Percentiles rank a stretch among this genome's conserved stretches.
Evolutionary conservation across 2,888 invertebrate species (phyloP).

Genomic region (Dolichomitus sp.): DNA sequence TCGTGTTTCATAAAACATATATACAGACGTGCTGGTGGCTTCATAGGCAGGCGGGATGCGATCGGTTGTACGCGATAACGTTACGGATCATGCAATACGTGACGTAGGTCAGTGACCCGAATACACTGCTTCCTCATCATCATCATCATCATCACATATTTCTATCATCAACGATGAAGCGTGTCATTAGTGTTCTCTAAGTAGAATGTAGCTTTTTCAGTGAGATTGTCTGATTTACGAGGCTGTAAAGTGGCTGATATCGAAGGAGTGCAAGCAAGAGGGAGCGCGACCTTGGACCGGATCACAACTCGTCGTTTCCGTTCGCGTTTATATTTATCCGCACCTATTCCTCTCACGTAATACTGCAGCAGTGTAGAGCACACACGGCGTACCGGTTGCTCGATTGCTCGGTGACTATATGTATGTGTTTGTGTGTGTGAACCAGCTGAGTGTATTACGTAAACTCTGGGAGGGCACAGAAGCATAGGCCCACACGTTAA

Average conservation of each 20-base stretch:
- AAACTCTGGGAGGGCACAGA: slow-evolving; percentile 38
- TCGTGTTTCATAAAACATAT: slow-evolving; percentile 49
- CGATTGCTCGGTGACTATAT: slow-evolving; percentile 6
- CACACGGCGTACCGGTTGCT: slow-evolving; percentile 27
- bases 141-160: slow-evolving; percentile 25
- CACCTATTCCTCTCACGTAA: slow-evolving; percentile 69
- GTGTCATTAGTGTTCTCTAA: neutral
- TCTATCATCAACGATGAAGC: neutral
- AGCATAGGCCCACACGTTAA: slow-evolving; percentile 33
- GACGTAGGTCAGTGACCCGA: slow-evolving; percentile 58
- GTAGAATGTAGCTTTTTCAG: neutral
- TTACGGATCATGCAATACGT: slow-evolving; percentile 41
- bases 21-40: slow-evolving; percentile 1
- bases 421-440: slow-evolving; percentile 18
- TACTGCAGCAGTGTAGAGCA: slow-evolving; percentile 33
- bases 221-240: neutral
- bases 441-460: slow-evolving; percentile 62
- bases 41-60: slow-evolving; percentile 29
- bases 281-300: slow-evolving; percentile 67
- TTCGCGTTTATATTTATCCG: slow-evolving; percentile 70
- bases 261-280: slow-evolving; percentile 13
- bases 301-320: slow-evolving; percentile 64
- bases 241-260: neutral
- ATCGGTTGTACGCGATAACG: slow-evolving; percentile 27
- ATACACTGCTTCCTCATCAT: slow-evolving; percentile 36